These are phyloP conservation scores for Drosophila algonquin DNA, from an alignment of 2,888 invertebrate genomes.

Conservation along the genomic window DNA sequence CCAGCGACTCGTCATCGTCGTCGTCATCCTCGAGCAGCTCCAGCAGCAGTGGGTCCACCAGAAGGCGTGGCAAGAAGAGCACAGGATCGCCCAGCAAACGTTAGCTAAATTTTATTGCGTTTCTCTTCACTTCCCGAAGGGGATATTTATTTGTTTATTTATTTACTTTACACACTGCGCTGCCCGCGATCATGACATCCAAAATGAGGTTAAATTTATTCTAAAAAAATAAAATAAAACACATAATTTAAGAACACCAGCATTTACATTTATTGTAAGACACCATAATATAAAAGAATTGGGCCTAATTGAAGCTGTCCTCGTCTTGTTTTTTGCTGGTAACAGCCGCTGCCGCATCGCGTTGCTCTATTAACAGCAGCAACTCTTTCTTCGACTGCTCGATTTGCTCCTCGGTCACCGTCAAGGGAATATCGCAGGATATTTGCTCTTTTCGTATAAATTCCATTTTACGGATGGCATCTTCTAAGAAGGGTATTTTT, in stretches of 20 bases:
- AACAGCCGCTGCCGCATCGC: slow-evolving; percentile 52
- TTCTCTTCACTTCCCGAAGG: slow-evolving; percentile 20
- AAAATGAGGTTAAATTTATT: slow-evolving; percentile 42
- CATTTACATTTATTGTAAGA: slow-evolving; percentile 49
- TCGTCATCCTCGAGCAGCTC: slow-evolving; percentile 68
- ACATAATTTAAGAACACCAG: slow-evolving; percentile 62
- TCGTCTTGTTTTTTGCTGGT: slow-evolving; percentile 54
- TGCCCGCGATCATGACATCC: slow-evolving; percentile 55
- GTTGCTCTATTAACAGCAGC: slow-evolving; percentile 83
- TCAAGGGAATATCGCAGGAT: slow-evolving; percentile 87
- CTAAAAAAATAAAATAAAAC: slow-evolving; percentile 46
- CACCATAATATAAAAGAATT: slow-evolving; percentile 6
- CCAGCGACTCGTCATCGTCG: slow-evolving; percentile 56
- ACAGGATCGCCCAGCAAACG: slow-evolving; percentile 64
- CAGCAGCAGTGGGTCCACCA: slow-evolving; percentile 33
- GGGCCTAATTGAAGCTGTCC: slow-evolving; percentile 61
- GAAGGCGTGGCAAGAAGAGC: slow-evolving; percentile 51
- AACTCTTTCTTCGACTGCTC: slow-evolving; percentile 86
- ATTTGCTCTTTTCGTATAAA: slow-evolving; percentile 91
- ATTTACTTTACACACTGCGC: slow-evolving; percentile 58
- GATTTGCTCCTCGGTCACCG: slow-evolving; percentile 89
- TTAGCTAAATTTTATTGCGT: slow-evolving; percentile 48
- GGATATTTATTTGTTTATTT: slow-evolving; percentile 59
- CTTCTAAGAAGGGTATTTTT: slow-evolving; percentile 89
- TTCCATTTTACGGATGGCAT: slow-evolving; percentile 89